These are phyloP conservation scores for Ostrea edulis DNA, from an alignment of 1,140 invertebrate genomes.

Conservation along the genomic window DNA sequence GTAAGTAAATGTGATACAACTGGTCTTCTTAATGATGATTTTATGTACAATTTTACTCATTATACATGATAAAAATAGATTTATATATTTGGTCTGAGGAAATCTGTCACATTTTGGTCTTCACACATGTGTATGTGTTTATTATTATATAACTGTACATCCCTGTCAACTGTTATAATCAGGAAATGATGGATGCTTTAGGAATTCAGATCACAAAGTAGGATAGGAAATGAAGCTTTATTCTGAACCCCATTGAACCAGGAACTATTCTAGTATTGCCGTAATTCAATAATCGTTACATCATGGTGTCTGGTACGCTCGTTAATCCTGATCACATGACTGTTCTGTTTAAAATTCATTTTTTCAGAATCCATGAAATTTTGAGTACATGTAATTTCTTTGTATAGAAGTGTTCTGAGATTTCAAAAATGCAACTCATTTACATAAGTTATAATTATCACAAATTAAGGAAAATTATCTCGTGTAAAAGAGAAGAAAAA, in stretches of 20 bases:
- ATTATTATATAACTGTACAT: neutral
- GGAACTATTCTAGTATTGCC: neutral
- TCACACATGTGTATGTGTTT: neutral
- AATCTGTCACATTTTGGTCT: too few species aligned
- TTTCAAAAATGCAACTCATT: too few species aligned
- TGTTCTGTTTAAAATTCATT: neutral
- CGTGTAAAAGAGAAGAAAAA: too few species aligned
- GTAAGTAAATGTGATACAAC: too few species aligned
- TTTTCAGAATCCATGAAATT: neutral
- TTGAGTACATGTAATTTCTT: neutral
- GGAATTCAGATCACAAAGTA: neutral
- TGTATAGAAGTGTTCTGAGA: neutral
- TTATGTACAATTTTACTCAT: too few species aligned
- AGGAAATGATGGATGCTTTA: neutral
- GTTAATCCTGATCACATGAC: neutral
- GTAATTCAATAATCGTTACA: neutral
- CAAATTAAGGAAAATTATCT: neutral
- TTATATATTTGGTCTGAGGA: too few species aligned
- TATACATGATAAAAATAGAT: too few species aligned
- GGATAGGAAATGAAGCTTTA: neutral
- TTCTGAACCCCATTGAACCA: neutral
- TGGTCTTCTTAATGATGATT: too few species aligned
- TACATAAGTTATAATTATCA: too few species aligned
- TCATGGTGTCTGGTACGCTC: conserved; percentile 20
- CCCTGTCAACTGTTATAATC: neutral